phyloP scores from a whole-genome alignment of 1,140 invertebrate species.

The Drosophila ironensis region DNA sequence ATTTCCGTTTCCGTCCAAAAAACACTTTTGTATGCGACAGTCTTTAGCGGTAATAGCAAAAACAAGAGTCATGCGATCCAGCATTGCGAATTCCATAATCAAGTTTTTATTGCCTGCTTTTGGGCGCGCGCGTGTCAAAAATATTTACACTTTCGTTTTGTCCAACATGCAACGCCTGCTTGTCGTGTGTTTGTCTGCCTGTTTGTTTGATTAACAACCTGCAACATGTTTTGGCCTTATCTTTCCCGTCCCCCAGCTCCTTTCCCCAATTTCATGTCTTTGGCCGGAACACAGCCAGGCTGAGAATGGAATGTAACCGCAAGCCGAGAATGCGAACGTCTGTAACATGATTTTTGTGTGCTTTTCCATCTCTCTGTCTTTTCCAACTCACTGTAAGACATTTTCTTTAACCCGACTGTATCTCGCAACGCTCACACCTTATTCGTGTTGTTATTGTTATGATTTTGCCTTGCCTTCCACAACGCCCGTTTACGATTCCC shows the following conservation, averaged over 20 bases:
- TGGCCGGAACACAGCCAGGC: conserved; percentile 37
- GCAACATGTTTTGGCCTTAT: conserved; percentile 48
- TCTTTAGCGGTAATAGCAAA: conserved; percentile 21
- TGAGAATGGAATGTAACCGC: conserved; percentile 48
- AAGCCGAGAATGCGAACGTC: conserved; percentile 27
- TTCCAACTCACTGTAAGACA: neutral
- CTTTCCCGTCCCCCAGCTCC: neutral
- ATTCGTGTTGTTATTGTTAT: conserved; percentile 35
- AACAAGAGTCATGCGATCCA: conserved; percentile 17
- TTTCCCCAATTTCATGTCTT: conserved; percentile 11
- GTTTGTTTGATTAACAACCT: conserved; percentile 55
- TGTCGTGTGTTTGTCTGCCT: conserved; percentile 42
- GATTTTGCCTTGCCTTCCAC: conserved; percentile 33
- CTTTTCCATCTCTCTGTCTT: conserved; percentile 9
- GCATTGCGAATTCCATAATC: conserved; percentile 26
- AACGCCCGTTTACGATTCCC: conserved; percentile 7
- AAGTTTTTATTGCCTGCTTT: conserved; percentile 50
- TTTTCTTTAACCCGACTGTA: neutral
- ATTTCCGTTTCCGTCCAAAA: conserved; percentile 16
- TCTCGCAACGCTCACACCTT: conserved; percentile 17
- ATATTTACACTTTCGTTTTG: conserved; percentile 54
- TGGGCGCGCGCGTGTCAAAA: conserved; percentile 39
- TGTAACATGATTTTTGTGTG: conserved; percentile 43
- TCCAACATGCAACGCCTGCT: conserved; percentile 47
- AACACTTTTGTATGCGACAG: conserved; percentile 35